phyloP scores from a whole-genome alignment of 2,888 invertebrate species.

The Drosophila leonis region DNA sequence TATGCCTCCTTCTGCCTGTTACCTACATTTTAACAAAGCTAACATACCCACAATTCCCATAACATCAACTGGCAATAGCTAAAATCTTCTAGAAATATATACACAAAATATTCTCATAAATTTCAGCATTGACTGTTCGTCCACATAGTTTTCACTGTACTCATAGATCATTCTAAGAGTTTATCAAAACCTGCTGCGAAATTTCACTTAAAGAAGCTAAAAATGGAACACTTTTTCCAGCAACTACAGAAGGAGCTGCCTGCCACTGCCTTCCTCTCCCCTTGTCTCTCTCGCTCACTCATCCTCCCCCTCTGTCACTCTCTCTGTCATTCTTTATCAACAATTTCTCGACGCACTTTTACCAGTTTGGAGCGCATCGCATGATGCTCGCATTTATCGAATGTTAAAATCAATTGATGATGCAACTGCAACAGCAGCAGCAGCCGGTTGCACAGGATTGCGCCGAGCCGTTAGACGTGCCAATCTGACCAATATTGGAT shows the following conservation, averaged over 20 bases:
- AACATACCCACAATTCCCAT: no score
- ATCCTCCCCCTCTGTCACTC: not conserved
- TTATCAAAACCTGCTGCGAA: not conserved
- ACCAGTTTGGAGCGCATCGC: constrained; percentile 23
- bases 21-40: no score
- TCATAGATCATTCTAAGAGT: not conserved
- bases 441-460: constrained; percentile 62
- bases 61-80: not conserved
- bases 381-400: constrained; percentile 21
- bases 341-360: constrained; percentile 62
- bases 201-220: constrained; percentile 1
- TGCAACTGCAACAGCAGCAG: constrained; percentile 31
- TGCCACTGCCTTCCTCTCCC: not conserved
- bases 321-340: not conserved
- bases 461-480: not conserved
- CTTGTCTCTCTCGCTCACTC: not conserved
- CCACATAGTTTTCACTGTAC: not conserved
- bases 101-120: not conserved
- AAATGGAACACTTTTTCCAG: constrained; percentile 3
- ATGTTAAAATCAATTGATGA: constrained; percentile 21
- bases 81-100: not conserved
- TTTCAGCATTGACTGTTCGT: not conserved
- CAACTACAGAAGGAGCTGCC: not conserved
- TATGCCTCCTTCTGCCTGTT: no score
- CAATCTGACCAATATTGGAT: constrained; percentile 11